A percentile compares a stretch with the other conserved stretches of the same genome.
Conservation (phyloP, 2,888 invertebrate species). For the Drosophila anomalata region DNA sequence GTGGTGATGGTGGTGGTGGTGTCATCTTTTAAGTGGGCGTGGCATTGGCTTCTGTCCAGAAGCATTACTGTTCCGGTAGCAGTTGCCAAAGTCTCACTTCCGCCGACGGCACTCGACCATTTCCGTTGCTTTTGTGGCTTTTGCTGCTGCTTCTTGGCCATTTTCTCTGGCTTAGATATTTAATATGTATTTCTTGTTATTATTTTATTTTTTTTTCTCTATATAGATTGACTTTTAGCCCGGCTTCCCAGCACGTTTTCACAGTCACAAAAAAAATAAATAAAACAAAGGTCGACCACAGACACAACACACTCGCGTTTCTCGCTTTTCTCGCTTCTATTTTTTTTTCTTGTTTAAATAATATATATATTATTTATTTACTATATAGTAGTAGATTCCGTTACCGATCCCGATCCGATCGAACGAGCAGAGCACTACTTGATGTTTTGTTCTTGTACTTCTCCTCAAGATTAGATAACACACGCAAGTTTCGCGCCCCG, state of each 20-base stretch:
- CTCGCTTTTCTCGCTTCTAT: conserved; percentile 12
- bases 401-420: conserved; percentile 18
- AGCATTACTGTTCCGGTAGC: conserved; percentile 65
- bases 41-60: conserved; percentile 42
- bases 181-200: conserved; percentile 7
- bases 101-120: conserved; percentile 13
- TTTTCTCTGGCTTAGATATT: conserved; percentile 8
- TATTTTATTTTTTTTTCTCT: conserved; percentile 39
- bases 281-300: conserved; percentile 33
- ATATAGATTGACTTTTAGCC: conserved; percentile 3
- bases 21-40: conserved; percentile 10
- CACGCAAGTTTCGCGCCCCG: conserved; percentile 59
- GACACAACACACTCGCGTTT: conserved; percentile 31
- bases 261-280: conserved; percentile 7
- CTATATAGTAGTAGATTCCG: conserved; percentile 20
- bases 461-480: conserved; percentile 73
- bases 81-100: conserved; percentile 51
- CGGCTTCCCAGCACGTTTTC: conserved; percentile 22
- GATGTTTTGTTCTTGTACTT: conserved; percentile 31
- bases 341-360: conserved; percentile 3
- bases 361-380: conserved; percentile 13
- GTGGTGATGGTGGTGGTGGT: conserved; percentile 1
- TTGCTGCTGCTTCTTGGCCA: conserved; percentile 39
- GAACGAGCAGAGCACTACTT: conserved; percentile 2
- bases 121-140: conserved; percentile 1